These are phyloP conservation scores for Cuculus canorus DNA, from an alignment of 2,797 vertebrate species.

Conservation along the genomic window DNA sequence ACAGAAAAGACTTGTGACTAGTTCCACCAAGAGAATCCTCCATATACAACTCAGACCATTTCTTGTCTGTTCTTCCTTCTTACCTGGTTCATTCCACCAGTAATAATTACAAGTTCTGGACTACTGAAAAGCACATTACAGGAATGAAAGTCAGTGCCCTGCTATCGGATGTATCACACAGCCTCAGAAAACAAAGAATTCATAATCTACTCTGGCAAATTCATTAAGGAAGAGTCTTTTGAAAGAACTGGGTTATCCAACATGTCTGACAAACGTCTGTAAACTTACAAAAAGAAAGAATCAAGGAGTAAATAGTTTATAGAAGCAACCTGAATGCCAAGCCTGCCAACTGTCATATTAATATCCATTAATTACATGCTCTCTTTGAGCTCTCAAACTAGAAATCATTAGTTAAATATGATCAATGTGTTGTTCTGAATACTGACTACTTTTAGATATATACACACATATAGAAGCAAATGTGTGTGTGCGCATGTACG, in stretches of 20 bases:
- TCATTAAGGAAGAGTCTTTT: not conserved
- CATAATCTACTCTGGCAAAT: not conserved
- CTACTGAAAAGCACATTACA: not conserved
- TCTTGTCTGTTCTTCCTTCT: not conserved
- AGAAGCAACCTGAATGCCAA: not conserved
- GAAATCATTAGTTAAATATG: not conserved
- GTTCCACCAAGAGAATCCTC: not conserved
- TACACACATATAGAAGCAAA: not conserved
- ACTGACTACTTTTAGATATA: not conserved
- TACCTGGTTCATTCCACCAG: not conserved
- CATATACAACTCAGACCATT: not conserved
- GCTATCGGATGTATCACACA: not conserved
- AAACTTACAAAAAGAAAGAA: not conserved
- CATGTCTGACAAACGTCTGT: not conserved
- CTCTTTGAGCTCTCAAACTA: not conserved
- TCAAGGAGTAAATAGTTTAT: not conserved
- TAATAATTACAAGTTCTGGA: not conserved
- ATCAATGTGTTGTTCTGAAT: not conserved
- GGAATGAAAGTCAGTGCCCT: not conserved
- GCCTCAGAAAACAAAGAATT: not conserved
- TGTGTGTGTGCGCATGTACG: fast-evolving
- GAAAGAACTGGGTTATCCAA: not conserved
- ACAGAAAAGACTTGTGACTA: not conserved
- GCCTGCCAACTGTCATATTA: not conserved
- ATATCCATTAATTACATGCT: not conserved